These are phyloP conservation scores for Ctenodactylus gundi DNA, from an alignment of 2,113 vertebrate genomes.

Conservation along the genomic window DNA sequence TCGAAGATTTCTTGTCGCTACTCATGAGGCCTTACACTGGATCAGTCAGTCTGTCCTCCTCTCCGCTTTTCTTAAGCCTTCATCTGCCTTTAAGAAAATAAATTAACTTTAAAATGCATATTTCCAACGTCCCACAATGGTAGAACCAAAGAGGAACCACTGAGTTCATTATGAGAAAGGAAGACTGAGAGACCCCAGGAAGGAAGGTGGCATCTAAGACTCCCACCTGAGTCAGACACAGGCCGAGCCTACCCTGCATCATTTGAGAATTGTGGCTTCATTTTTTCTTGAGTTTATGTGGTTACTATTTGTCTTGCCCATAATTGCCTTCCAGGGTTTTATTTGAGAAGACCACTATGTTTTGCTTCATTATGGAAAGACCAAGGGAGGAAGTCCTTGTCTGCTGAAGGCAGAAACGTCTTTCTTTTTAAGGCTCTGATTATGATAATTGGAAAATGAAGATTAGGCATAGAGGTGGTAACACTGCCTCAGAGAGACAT, in stretches of 20 bases:
- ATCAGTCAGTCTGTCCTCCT: not conserved
- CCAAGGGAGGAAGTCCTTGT: not conserved
- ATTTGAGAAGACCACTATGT: not conserved
- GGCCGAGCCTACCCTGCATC: not conserved
- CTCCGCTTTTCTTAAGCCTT: not conserved
- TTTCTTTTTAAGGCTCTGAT: not conserved
- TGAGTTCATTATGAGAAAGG: not conserved
- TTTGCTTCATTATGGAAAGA: slow-evolving; percentile 24
- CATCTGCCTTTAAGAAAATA: not conserved
- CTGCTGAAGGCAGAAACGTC: not conserved
- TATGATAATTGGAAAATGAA: not conserved
- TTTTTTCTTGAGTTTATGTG: not conserved
- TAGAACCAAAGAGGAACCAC: not conserved
- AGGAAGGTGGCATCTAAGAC: not conserved
- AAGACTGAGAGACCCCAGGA: not conserved
- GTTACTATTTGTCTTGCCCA: not conserved
- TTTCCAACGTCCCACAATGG: not conserved
- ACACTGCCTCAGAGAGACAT: not conserved
- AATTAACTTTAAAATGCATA: not conserved
- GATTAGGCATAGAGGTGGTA: not conserved
- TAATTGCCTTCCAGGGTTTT: not conserved
- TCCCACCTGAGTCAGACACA: not conserved
- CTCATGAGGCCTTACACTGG: not conserved
- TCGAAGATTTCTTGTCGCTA: not conserved
- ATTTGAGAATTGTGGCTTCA: not conserved